Conservation (phyloP, 2,888 invertebrate genomes). For the Epiblema foenella region DNA sequence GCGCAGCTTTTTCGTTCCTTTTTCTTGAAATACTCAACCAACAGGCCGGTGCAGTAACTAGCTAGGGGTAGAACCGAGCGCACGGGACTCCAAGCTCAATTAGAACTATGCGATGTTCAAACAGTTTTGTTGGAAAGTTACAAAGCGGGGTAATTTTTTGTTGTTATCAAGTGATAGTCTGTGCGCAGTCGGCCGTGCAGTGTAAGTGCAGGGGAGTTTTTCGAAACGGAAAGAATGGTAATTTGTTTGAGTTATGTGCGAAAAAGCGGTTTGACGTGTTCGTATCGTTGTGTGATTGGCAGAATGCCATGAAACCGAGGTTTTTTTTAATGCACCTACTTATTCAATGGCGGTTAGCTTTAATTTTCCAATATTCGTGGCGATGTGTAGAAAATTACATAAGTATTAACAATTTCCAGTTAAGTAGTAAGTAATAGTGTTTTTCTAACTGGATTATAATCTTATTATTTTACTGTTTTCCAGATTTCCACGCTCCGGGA, state of each 20-base stretch:
- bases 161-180: constrained; percentile 51
- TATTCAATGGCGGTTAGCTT: background rate
- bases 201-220: constrained; percentile 42
- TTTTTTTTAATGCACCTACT: constrained; percentile 8
- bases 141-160: constrained; percentile 42
- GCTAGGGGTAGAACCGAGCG: constrained; percentile 60
- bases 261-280: constrained; percentile 38
- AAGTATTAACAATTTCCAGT: background rate
- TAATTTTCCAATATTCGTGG: constrained; percentile 1
- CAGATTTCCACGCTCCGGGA: background rate
- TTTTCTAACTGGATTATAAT: background rate
- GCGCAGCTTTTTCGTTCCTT: constrained; percentile 70
- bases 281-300: constrained; percentile 33
- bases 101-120: constrained; percentile 24
- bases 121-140: constrained; percentile 16
- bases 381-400: background rate
- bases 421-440: background rate
- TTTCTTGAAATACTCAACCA: constrained; percentile 70
- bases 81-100: constrained; percentile 46
- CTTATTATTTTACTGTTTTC: background rate
- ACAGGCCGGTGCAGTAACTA: constrained; percentile 58
- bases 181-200: constrained; percentile 42
- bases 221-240: constrained; percentile 39
- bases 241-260: constrained; percentile 39
- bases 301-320: constrained; percentile 13